Conservation (phyloP, 2,797 vertebrate species). For the Lacerta bilineata region DNA sequence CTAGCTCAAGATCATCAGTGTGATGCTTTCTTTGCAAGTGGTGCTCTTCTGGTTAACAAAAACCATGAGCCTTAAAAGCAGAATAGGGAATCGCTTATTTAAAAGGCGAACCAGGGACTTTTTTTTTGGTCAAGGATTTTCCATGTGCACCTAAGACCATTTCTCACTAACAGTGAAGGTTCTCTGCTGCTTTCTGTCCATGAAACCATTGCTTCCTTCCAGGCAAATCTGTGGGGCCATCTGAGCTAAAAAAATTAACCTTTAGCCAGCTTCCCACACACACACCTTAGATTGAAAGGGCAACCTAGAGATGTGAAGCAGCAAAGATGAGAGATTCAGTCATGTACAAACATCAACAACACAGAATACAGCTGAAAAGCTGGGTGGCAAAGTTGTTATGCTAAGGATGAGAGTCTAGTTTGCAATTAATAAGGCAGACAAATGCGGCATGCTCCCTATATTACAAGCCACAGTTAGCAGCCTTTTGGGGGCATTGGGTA, state of each 20-base stretch:
- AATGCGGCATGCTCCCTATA: constrained; percentile 49
- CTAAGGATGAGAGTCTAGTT: constrained; percentile 31
- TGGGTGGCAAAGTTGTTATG: not conserved
- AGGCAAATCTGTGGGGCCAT: constrained; percentile 35
- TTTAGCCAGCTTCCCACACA: constrained; percentile 45
- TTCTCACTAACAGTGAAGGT: constrained; percentile 38
- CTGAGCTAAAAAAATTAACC: constrained; percentile 70
- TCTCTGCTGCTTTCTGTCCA: constrained; percentile 51
- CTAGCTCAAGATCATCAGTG: no score
- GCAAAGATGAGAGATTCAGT: constrained; percentile 31
- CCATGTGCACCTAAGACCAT: constrained; percentile 37
- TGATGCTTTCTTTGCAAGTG: no score
- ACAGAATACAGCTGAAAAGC: not conserved
- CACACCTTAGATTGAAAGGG: constrained; percentile 49
- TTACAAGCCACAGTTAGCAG: constrained; percentile 40
- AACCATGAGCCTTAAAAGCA: not conserved
- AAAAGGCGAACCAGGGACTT: not conserved
- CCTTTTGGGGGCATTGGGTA: constrained; percentile 52
- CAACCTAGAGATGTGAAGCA: constrained; percentile 29
- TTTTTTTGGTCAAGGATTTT: not conserved
- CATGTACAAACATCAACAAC: constrained; percentile 21
- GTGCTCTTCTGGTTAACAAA: no score
- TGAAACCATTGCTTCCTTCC: constrained; percentile 40
- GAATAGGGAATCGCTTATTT: not conserved
- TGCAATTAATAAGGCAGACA: constrained; percentile 14